A percentile compares a stretch with the other conserved stretches of the same genome.
These are phyloP conservation scores for Hypsibius dujardini DNA, from an alignment of 1,140 invertebrate genomes.

Conservation along the genomic window DNA sequence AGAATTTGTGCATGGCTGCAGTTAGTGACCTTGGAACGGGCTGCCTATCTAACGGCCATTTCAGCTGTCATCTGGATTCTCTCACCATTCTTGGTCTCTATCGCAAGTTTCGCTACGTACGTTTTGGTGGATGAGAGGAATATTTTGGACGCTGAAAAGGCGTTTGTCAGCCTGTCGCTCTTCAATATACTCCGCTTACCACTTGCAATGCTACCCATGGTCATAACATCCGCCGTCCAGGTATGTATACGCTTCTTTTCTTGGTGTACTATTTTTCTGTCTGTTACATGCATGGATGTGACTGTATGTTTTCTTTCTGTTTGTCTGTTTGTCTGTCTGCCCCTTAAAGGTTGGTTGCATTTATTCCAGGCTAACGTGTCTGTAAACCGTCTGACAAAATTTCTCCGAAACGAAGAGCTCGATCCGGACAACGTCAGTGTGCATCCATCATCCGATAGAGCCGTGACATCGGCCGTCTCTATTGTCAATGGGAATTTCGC, in stretches of 20 bases:
- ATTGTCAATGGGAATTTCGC: conserved; percentile 16
- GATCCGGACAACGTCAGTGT: conserved; percentile 4
- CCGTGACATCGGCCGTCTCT: background rate
- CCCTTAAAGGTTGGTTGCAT: background rate
- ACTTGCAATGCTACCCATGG: conserved; percentile 66
- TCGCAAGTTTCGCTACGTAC: conserved; percentile 79
- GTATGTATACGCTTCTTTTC: conserved; percentile 49
- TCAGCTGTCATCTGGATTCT: conserved; percentile 20
- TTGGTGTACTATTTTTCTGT: too few relatives aligned
- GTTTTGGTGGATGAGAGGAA: conserved; percentile 40
- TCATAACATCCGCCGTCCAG: conserved; percentile 68
- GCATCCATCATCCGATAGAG: background rate
- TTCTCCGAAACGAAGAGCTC: conserved; percentile 8
- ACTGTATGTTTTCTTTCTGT: background rate
- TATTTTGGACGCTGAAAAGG: conserved; percentile 40
- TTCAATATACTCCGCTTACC: conserved; percentile 27
- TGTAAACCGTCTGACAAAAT: background rate
- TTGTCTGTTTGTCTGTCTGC: background rate
- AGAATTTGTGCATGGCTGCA: too few relatives aligned
- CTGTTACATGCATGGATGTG: too few relatives aligned
- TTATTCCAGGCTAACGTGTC: background rate
- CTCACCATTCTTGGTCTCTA: conserved; percentile 30
- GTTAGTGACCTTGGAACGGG: conserved; percentile 43
- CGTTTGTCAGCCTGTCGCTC: conserved; percentile 44
- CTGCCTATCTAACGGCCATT: conserved; percentile 19